phyloP scores from a whole-genome alignment of 2,797 vertebrate species.

The Dicrostonyx torquatus region DNA sequence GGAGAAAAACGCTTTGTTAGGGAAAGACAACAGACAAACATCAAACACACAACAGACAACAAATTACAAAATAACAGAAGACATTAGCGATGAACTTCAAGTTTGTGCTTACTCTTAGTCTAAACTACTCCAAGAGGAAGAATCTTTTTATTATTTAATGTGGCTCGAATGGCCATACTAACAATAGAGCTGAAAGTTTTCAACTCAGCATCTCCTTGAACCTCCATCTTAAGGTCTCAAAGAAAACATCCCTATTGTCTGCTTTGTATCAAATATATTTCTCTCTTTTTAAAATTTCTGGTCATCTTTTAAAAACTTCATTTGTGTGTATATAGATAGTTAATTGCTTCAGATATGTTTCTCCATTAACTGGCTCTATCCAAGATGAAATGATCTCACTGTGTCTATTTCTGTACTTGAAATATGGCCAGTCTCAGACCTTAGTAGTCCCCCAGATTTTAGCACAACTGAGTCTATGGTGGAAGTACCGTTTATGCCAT shows the following conservation, averaged over 20 bases:
- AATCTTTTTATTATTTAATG: not conserved
- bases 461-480: not conserved
- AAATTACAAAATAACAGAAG: not conserved
- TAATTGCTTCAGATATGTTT: not conserved
- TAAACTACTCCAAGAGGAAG: not conserved
- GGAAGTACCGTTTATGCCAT: not conserved
- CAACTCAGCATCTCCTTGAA: not conserved
- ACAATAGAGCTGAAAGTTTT: not conserved
- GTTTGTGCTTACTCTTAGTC: not conserved
- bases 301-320: not conserved
- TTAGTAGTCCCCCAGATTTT: not conserved
- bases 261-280: not conserved
- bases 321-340: not conserved
- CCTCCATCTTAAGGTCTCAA: conserved; percentile 23
- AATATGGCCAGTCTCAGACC: not conserved
- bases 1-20: not conserved
- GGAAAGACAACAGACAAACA: not conserved
- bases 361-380: not conserved
- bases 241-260: not conserved
- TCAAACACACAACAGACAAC: not conserved
- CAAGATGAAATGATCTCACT: not conserved
- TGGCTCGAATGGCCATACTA: not conserved
- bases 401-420: conserved; percentile 4
- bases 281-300: not conserved
- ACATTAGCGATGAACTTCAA: not conserved